Evolutionary conservation across 2,797 vertebrate genomes (phyloP), one percentile per base, ranked within the genome.

Genomic region (Hypotaenidia okinawae): DNA sequence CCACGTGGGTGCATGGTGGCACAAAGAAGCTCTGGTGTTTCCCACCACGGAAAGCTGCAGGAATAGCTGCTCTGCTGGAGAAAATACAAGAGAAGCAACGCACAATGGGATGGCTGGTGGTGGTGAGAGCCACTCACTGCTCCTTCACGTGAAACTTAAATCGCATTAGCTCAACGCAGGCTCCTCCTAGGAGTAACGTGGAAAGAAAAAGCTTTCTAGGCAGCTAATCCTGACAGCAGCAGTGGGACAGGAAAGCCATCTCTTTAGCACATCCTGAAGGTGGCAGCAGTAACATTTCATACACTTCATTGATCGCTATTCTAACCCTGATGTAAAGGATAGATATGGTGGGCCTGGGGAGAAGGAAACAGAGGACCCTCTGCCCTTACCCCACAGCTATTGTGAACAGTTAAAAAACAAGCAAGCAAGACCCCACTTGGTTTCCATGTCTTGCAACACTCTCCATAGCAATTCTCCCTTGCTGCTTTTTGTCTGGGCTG

Each of bases 261-360:
- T 85, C 95, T 88, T 58, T 35, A 51, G 69, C 91, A 89, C 80
- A 95, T 83, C 91, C 96, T 96, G 96, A 97, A 97, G 96, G 95
- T 97, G 97, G 96, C 97, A 97, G 97, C 92, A 97, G 90, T 59
- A 96, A 96, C 97, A 97, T 96, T 96, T 92, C 89, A 64, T 90
- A 95, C 92, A 94, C 74, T 76, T 87, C 88, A 74, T 3, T 49
- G 81, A 90, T 68, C 93, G 66, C 12, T 61, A 74, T 59, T 51
- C 83, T 75, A 89, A 89, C 73, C 61, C 76, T 33, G 54, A 39
- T 17, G 64, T 19, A 54, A 70, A 76, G 58, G 80, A 41, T 16
- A n/a, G 77, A 37, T 43, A 64, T 1, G 0, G 41, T 16, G n/a
- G 28, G 28, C 12, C n/a, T 41, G 37, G 33, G 35, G 85, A 80